Percentiles rank a stretch among this genome's conserved stretches.
Conservation (phyloP, 2,797 vertebrate species). For the Falco concolor region DNA sequence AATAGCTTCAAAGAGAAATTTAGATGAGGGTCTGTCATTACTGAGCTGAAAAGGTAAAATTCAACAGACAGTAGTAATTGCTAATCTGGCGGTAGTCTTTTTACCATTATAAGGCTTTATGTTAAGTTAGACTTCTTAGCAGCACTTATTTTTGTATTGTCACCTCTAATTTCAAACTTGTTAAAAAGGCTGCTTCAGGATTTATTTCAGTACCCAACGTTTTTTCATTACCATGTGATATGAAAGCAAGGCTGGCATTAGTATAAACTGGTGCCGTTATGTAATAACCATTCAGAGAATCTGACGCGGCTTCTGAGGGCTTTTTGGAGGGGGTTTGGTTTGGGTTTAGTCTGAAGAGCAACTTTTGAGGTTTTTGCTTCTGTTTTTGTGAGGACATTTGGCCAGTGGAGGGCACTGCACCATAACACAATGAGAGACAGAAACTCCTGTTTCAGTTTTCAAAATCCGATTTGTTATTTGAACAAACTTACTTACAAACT, state of each 20-base stretch:
- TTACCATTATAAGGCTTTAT: neutral
- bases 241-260: neutral
- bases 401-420: slow-evolving; percentile 57
- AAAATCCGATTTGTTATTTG: neutral
- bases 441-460: neutral
- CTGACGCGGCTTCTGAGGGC: neutral
- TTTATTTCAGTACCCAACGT: neutral
- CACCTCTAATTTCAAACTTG: neutral
- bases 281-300: neutral
- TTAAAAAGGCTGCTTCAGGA: neutral
- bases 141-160: neutral
- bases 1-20: neutral
- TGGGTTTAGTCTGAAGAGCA: neutral
- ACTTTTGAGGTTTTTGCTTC: neutral
- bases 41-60: neutral
- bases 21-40: neutral
- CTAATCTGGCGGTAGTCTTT: neutral
- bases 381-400: neutral
- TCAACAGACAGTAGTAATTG: neutral
- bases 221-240: neutral
- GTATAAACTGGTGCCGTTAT: neutral
- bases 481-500: neutral
- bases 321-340: neutral
- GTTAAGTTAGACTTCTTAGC: neutral
- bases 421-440: neutral